Evolutionary conservation across 1,140 invertebrate species (phyloP).

Genomic region (Papilio helenus): DNA sequence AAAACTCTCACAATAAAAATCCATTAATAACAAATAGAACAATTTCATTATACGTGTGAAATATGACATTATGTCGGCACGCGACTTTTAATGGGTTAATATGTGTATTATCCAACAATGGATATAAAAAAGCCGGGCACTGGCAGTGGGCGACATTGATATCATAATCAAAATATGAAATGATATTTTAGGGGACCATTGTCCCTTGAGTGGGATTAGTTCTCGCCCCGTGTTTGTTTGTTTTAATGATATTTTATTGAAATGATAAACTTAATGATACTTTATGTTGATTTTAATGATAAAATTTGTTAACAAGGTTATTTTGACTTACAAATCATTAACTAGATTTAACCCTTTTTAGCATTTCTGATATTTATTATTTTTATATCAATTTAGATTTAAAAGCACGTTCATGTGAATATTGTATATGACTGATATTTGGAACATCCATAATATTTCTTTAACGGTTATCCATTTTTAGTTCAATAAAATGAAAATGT

Average conservation of each 20-base stretch:
- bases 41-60: conserved; percentile 70
- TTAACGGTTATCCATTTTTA: not conserved
- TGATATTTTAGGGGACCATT: conserved; percentile 60
- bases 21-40: conserved; percentile 52
- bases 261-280: conserved; percentile 58
- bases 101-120: conserved; percentile 77
- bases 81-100: conserved; percentile 80
- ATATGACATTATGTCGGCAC: conserved; percentile 74
- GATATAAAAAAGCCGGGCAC: conserved; percentile 65
- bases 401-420: not conserved
- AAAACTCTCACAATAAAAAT: conserved; percentile 50
- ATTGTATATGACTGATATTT: not conserved
- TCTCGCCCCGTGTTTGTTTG: conserved; percentile 61
- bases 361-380: not conserved
- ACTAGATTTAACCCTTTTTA: not conserved
- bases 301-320: conserved; percentile 23
- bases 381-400: not conserved
- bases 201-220: conserved; percentile 57
- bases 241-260: conserved; percentile 68
- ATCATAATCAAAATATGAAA: conserved; percentile 82
- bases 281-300: conserved; percentile 30
- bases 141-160: conserved; percentile 72
- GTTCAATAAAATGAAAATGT: not conserved
- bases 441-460: not conserved
- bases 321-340: not conserved